Base-by-base conservation (phyloP, 1,140 invertebrate genomes). In the Colletes latitarsis region DNA sequence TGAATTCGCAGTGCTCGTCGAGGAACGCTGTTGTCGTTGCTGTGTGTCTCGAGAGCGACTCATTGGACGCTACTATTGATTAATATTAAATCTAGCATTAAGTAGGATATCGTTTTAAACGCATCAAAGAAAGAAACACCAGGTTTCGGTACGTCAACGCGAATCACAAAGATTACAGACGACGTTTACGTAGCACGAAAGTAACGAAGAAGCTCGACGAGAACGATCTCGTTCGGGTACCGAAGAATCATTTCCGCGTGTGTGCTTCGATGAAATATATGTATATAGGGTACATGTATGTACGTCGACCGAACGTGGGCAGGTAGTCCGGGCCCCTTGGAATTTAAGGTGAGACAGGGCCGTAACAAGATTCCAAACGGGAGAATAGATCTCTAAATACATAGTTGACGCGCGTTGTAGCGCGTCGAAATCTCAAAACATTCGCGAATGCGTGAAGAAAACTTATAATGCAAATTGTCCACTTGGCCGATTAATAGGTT, bases 381-480 rank as follows among this genome's bases (percentile, higher is more conserved):
- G 60, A 74, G 70, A 73, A 79, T 55, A 70, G 52, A 41, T 62
- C 49, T 66, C 70, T 66, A 49, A 49, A 67, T 63, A 60, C 19
- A 63, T 68, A 75, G 12, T 8, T 52, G 64, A 76, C 70, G 80
- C 80, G 80, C 80, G 80, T 82, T 82, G 15, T 82, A 78, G 75
- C 67, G 75, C 80, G 43, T 76, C 46, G 12, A 57, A 30, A 2
- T 67, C 58, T 75, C 30, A 75, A 67, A 57, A 41, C 62, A 79
- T 79, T 79, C 77, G 69, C 60, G 53, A 19, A 46, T 52, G 57
- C 15, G 41, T n/a, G 17, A 4, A 55, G 39, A 15, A 14, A 46
- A 6, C 30, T 3, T 39, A 15, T 39, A 52, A 12, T 52, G 30
- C 30, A 52, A 21, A 21, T 19, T 17, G 1, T 21, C 41, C 46